Conservation (phyloP, 2,113 vertebrate species). For the Rhea americana region DNA sequence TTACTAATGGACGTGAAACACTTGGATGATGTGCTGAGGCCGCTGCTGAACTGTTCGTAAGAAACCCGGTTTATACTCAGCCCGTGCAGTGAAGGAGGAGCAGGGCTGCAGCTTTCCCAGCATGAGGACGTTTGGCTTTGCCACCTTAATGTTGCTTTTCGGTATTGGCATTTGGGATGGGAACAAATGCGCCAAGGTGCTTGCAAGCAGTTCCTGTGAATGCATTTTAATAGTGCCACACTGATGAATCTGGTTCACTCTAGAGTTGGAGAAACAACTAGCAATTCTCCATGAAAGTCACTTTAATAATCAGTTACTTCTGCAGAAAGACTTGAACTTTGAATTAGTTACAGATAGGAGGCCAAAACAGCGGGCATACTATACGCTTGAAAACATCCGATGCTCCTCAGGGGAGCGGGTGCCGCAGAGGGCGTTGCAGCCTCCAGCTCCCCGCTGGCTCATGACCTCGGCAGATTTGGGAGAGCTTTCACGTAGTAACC, state of each 20-base stretch:
- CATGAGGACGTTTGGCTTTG: neutral
- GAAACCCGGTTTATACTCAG: neutral
- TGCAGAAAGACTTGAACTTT: neutral
- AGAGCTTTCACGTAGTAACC: neutral
- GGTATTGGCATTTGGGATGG: neutral
- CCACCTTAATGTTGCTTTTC: neutral
- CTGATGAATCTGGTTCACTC: neutral
- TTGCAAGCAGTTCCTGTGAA: neutral
- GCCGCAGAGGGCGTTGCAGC: neutral
- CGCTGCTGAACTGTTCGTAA: neutral
- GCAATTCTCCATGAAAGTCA: neutral
- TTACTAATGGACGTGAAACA: neutral
- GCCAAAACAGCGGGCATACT: rapidly evolving
- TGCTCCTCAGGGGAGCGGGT: neutral
- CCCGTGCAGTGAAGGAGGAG: neutral
- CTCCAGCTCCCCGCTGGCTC: neutral
- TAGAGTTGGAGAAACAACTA: neutral
- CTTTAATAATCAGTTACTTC: neutral
- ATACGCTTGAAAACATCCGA: rapidly evolving
- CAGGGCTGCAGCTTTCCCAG: neutral
- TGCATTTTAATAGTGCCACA: neutral
- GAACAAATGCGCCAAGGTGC: neutral
- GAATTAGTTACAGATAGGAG: neutral
- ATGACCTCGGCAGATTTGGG: neutral
- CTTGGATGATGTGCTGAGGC: no score